Base-by-base conservation (phyloP, 2,113 vertebrate genomes). In the Plestiodon gilberti region DNA sequence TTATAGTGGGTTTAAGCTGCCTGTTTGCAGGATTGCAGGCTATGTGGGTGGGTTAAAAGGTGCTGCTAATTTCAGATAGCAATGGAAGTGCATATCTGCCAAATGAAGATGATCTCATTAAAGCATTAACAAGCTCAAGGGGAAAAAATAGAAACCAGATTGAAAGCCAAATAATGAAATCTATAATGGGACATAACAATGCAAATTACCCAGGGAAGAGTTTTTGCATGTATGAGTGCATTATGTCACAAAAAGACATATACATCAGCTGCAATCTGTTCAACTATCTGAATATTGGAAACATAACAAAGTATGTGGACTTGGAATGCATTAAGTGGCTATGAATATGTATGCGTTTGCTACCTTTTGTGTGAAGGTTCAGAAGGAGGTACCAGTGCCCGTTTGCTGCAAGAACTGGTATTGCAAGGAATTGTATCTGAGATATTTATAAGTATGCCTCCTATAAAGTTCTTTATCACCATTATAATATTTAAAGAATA, bases 221-320 rank as follows among this genome's bases (percentile, higher is more conserved):
- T 93, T 96, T 96, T 95, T 95, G 90, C 88, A 95, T 92, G 86
- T 94, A 93, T 95, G 92, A 93, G 93, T 93, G 94, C 92, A 91
- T 95, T 90, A 73, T 95, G 83, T 95, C 94, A 90, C 96, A 93
- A 95, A 96, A 96, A 92, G 88, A 93, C 88, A 94, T 89, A 95
- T 83, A 93, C 92, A 96, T 96, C 94, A 96, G 96, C 95, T 94
- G 94, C 96, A 97, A 96, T 96, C 96, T 97, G 96, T 94, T 96
- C 79, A 94, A 88, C 82, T 95, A 89, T 94, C 94, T 95, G 81
- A 57, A 82, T 95, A 85, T 92, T 93, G 88, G 91, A 95, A 94
- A 92, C 85, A 89, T 87, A 93, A 87, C 57, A 87, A 94, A 96
- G 83, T 90, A 93, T 86, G 91, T 83, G 81, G 48, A 90, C 80